Evolutionary conservation across 2,888 invertebrate species (phyloP).

Genomic region (Pyralis farinalis): DNA sequence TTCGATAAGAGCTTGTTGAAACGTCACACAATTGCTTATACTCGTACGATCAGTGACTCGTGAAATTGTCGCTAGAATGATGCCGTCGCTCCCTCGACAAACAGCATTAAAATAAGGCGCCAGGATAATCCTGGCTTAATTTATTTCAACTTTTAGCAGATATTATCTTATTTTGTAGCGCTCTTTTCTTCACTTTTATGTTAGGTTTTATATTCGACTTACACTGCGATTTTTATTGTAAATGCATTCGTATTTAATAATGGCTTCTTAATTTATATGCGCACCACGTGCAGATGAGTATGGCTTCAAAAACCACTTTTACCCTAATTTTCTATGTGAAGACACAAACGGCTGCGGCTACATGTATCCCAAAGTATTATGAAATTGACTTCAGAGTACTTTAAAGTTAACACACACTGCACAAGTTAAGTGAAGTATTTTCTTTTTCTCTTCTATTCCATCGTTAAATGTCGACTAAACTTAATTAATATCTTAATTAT

Average conservation of each 20-base stretch:
- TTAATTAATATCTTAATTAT: constrained; percentile 13
- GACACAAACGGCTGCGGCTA: no score
- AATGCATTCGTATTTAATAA: no score
- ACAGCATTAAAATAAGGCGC: constrained; percentile 6
- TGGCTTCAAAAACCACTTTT: no score
- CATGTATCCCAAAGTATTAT: no score
- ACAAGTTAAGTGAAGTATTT: no score
- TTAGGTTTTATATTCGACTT: no score
- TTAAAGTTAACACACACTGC: no score
- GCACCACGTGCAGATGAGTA: no score
- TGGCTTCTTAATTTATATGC: no score
- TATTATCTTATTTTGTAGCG: neutral
- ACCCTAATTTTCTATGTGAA: no score
- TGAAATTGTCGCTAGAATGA: constrained; percentile 8
- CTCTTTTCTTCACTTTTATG: neutral
- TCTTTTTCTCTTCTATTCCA: neutral
- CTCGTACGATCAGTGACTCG: constrained; percentile 7
- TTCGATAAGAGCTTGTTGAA: neutral
- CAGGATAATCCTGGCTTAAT: constrained; percentile 1
- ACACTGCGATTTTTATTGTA: no score
- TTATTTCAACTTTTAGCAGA: constrained; percentile 1
- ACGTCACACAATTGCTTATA: constrained; percentile 7
- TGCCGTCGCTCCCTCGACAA: constrained; percentile 5
- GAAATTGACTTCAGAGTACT: no score
- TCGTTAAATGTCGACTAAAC: neutral